These are phyloP conservation scores for Vombatus ursinus DNA, from an alignment of 2,113 vertebrate genomes.

Conservation along the genomic window DNA sequence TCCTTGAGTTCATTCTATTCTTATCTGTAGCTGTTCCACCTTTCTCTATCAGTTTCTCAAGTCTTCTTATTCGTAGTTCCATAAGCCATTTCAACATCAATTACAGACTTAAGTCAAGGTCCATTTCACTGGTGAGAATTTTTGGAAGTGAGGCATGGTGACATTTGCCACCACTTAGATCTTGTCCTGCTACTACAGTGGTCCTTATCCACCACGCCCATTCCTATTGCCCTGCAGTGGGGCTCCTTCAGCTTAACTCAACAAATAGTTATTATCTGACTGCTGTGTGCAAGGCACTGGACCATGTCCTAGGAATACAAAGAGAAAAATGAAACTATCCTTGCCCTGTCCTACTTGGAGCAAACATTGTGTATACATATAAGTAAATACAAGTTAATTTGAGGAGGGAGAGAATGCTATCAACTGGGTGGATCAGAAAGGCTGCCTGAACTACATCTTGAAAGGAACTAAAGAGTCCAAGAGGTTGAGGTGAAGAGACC, in stretches of 20 bases:
- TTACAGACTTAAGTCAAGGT: too few relatives aligned
- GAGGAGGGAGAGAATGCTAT: neutral
- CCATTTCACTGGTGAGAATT: neutral
- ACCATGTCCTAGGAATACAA: neutral
- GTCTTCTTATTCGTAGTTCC: neutral
- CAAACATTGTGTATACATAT: neutral
- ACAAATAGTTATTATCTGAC: neutral
- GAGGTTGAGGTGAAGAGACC: neutral
- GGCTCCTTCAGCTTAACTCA: neutral
- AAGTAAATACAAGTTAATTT: neutral
- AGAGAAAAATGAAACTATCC: neutral
- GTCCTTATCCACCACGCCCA: neutral
- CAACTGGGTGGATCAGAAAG: neutral
- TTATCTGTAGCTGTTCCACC: neutral
- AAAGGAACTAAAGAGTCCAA: neutral
- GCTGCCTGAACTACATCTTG: neutral
- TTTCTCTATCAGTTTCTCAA: neutral
- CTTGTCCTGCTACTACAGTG: neutral
- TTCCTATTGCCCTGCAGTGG: neutral
- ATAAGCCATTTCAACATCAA: neutral
- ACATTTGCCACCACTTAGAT: neutral
- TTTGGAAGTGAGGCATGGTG: neutral
- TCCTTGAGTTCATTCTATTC: neutral
- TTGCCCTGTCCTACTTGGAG: neutral
- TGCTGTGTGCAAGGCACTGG: neutral